phyloP scores from a whole-genome alignment of 1,140 invertebrate species.

The Copidosoma floridanum region DNA sequence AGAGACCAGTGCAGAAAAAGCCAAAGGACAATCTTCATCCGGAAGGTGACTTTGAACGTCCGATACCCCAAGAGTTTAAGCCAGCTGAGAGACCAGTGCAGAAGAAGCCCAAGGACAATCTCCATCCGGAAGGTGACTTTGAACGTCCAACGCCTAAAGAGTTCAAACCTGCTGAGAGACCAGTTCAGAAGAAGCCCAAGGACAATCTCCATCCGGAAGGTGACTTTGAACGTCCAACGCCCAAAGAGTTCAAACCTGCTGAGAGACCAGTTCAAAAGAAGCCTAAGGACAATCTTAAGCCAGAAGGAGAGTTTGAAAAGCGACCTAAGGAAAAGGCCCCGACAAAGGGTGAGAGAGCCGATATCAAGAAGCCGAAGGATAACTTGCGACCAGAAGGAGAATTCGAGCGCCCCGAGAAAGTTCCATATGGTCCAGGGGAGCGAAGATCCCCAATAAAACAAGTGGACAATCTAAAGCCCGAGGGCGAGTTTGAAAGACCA shows the following conservation, averaged over 20 bases:
- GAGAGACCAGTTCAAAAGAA: slow-evolving; percentile 47
- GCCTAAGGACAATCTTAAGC: slow-evolving; percentile 56
- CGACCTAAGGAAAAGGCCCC: slow-evolving; percentile 37
- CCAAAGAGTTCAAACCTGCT: slow-evolving; percentile 56
- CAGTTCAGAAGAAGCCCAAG: slow-evolving; percentile 47
- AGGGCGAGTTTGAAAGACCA: slow-evolving; percentile 56
- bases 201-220: slow-evolving; percentile 62
- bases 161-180: slow-evolving; percentile 58
- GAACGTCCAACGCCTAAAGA: slow-evolving; percentile 52
- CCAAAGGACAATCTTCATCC: slow-evolving; percentile 57
- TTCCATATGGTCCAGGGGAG: slow-evolving; percentile 33
- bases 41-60: slow-evolving; percentile 62
- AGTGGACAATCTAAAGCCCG: slow-evolving; percentile 59
- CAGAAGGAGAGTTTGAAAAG: slow-evolving; percentile 57
- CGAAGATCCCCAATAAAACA: slow-evolving; percentile 42
- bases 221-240: slow-evolving; percentile 58
- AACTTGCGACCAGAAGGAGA: slow-evolving; percentile 61
- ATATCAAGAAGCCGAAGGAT: slow-evolving; percentile 55
- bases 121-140: slow-evolving; percentile 62
- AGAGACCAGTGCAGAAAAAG: slow-evolving; percentile 50
- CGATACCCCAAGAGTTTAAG: slow-evolving; percentile 52
- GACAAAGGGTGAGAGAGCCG: slow-evolving; percentile 56
- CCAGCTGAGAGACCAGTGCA: slow-evolving; percentile 39
- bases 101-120: slow-evolving; percentile 51
- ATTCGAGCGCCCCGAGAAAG: slow-evolving; percentile 47